Evolutionary conservation across 2,113 vertebrate species (phyloP).

Genomic region (Rhinogobius similis): DNA sequence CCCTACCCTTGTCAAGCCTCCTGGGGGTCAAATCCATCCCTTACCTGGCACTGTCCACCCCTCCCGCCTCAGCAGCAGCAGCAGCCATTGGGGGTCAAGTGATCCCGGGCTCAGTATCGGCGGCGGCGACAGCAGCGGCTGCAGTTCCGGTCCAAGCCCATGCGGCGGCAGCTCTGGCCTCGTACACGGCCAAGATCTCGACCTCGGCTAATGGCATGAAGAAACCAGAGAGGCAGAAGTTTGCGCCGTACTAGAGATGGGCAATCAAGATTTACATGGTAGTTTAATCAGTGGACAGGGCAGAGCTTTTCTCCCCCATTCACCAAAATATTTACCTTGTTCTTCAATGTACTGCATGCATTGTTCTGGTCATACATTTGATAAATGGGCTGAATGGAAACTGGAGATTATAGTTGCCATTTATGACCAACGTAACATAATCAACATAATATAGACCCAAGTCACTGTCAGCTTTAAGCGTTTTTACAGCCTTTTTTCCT

Average conservation of each 20-base stretch:
- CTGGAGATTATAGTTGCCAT: not conserved
- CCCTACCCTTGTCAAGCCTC: conserved; percentile 94
- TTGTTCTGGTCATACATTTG: conserved; percentile 17
- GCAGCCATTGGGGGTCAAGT: conserved; percentile 58
- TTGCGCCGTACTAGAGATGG: conserved; percentile 86
- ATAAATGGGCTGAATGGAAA: conserved; percentile 45
- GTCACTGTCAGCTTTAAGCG: not conserved
- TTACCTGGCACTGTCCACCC: conserved; percentile 88
- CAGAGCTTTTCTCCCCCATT: conserved; percentile 11
- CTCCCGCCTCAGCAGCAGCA: conserved; percentile 60
- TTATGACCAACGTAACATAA: not conserved
- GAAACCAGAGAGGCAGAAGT: conserved; percentile 94
- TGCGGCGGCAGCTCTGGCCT: conserved; percentile 81
- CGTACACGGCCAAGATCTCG: conserved; percentile 93
- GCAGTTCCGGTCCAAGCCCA: conserved; percentile 52
- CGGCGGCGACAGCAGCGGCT: conserved; percentile 7
- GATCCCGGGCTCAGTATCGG: conserved; percentile 30
- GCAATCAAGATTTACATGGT: not conserved
- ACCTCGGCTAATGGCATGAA: conserved; percentile 89
- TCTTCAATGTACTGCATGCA: conserved; percentile 23
- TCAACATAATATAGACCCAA: not conserved
- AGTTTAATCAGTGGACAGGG: conserved; percentile 12
- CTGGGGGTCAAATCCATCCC: conserved; percentile 92
- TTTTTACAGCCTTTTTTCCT: not conserved
- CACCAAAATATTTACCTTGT: not conserved